Evolutionary conservation across 2,888 invertebrate genomes (phyloP), one percentile per base, ranked within the genome.

Genomic region (Baronia brevicornis): DNA sequence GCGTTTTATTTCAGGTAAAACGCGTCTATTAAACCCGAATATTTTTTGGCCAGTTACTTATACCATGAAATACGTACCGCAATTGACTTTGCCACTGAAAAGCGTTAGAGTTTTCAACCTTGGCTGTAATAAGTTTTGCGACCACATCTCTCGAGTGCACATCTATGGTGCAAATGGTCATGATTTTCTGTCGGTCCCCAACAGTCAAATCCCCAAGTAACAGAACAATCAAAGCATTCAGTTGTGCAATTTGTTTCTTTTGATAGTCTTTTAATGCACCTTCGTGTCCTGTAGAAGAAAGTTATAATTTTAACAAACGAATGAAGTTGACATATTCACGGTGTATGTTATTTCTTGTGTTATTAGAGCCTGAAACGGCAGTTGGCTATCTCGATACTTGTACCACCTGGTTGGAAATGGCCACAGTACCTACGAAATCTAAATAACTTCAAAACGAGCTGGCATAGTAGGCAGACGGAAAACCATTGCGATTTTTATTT

Each of bases 151-250:
- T 86, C 3, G 96, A 95, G 60, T 97, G 97, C 1, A 97, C 97
- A 62, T 96, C 95, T 38, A 95, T 96, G 2, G 97, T 97, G 71
- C 97, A 97, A 53, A 98, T 93, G 0, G 97, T 96, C 94, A 96
- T 97, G 51, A 97, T 95, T 72, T 97, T 97, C 70, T 96, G 96
- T 6, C 97, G 88, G 52, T 96, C 95, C 1, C 93, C 93, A 0
- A 88, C 85, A 0, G 89, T 88, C 41, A 97, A 77, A 48, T 96
- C 94, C 0, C 94, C 94, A 43, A 97, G 75, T 30, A 97, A 73
- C 28, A 96, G 80, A 4, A 86, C 84, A 45, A 97, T 97, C n/a
- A 97, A 80, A 0, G 91, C 87, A 59, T 90, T 95, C 40, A 98
- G 70, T 60, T 97, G 96, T 15, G 84, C 70, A 3, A 97, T 91